These are phyloP conservation scores for Agriopis aurantiaria DNA, from an alignment of 2,888 invertebrate genomes.

Conservation along the genomic window DNA sequence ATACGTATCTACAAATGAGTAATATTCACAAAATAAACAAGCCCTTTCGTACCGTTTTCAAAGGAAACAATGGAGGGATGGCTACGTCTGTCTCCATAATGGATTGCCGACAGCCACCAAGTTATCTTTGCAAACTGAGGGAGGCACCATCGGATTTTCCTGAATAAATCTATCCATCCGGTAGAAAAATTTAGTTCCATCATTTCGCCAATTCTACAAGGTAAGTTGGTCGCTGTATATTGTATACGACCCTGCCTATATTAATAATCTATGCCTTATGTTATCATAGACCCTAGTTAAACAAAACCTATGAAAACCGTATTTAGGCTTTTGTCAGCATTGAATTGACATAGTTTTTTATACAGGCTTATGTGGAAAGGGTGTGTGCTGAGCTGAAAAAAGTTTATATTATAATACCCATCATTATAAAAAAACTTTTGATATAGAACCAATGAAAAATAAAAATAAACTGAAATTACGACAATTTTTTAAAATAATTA, in stretches of 20 bases:
- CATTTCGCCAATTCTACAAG: neutral
- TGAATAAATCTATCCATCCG: neutral
- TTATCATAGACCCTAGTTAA: constrained; percentile 3
- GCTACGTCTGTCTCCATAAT: constrained; percentile 8
- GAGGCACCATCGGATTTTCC: neutral
- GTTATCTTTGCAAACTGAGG: neutral
- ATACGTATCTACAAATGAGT: constrained; percentile 5
- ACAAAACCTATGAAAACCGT: constrained; percentile 7
- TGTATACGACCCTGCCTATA: neutral
- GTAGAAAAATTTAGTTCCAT: neutral
- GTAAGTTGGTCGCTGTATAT: neutral
- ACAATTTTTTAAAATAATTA: too few relatives aligned
- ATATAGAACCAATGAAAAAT: too few relatives aligned
- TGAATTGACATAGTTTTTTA: neutral
- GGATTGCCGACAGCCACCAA: neutral
- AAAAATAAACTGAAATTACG: too few relatives aligned
- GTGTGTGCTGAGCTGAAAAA: too few relatives aligned
- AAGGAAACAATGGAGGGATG: constrained; percentile 17
- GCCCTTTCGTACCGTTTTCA: constrained; percentile 8
- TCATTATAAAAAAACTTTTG: too few relatives aligned
- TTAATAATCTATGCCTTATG: constrained; percentile 13
- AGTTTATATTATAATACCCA: too few relatives aligned
- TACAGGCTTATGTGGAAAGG: too few relatives aligned
- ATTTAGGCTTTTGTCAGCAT: neutral
- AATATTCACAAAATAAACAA: constrained; percentile 15